Conservation (phyloP, 2,797 vertebrate genomes). For the Alosa sapidissima region DNA sequence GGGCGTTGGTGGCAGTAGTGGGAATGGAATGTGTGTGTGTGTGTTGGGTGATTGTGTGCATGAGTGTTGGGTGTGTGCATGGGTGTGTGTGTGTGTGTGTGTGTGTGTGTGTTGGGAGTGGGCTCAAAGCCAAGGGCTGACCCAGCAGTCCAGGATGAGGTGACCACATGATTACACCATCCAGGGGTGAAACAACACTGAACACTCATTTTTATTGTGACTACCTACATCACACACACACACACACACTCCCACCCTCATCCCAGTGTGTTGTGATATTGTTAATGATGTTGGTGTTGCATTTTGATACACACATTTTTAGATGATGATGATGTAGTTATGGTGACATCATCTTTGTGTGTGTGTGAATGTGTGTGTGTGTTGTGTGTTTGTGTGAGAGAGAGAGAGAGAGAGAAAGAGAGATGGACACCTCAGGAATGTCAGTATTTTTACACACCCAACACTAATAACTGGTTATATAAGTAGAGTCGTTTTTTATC, state of each 20-base stretch:
- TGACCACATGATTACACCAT: slow-evolving; percentile 52
- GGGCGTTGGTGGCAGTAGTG: slow-evolving; percentile 13
- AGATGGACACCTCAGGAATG: not conserved
- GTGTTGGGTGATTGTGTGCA: not conserved
- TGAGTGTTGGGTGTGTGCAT: not conserved
- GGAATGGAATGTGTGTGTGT: slow-evolving; percentile 50
- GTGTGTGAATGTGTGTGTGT: not conserved
- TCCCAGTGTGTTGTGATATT: no score
- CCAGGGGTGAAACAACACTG: slow-evolving; percentile 26
- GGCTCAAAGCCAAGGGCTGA: slow-evolving; percentile 43
- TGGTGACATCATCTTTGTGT: not conserved
- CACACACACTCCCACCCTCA: no score
- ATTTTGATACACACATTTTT: not conserved
- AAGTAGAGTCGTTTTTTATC: not conserved
- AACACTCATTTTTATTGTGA: not conserved
- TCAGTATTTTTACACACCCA: not conserved
- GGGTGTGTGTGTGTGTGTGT: slow-evolving; percentile 1
- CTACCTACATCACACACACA: not conserved
- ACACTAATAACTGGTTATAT: not conserved
- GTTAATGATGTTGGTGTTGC: not conserved
- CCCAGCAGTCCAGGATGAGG: slow-evolving; percentile 48
- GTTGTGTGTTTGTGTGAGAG: no score
- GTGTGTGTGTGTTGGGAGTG: slow-evolving; percentile 36
- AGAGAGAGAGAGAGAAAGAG: not conserved
- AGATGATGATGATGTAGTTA: not conserved